Conservation (phyloP, 2,113 vertebrate genomes). For the Amblyornis subalaris region DNA sequence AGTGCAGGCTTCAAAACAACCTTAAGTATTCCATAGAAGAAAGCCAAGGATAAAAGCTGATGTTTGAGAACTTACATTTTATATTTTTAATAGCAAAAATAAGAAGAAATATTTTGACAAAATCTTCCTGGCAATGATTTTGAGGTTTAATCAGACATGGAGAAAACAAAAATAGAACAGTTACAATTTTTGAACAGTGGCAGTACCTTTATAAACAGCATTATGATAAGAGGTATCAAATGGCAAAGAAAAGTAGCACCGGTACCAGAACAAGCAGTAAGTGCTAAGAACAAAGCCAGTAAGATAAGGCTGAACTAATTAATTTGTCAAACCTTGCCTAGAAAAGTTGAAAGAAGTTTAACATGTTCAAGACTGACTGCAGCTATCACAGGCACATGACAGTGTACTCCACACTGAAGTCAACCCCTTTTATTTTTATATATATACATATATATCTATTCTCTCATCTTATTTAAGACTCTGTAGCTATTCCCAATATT, state of each 20-base stretch:
- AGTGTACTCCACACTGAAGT: not conserved
- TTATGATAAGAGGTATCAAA: not conserved
- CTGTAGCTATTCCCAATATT: not conserved
- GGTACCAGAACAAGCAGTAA: not conserved
- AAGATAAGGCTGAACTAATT: not conserved
- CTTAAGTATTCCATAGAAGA: not conserved
- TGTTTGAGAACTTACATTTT: not conserved
- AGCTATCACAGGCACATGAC: not conserved
- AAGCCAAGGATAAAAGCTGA: not conserved
- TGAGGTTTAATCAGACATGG: not conserved
- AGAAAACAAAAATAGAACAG: not conserved
- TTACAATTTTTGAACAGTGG: not conserved
- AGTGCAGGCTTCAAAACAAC: not conserved
- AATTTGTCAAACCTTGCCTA: not conserved
- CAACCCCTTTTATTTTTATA: not conserved
- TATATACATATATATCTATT: not conserved
- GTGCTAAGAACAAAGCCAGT: not conserved
- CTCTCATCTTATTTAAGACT: not conserved
- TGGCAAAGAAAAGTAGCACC: not conserved
- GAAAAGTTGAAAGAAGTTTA: not conserved
- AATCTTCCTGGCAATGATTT: not conserved
- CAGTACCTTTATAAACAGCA: not conserved
- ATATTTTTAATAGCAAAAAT: not conserved
- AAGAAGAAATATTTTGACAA: not conserved
- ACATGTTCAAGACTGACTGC: not conserved